Evolutionary conservation across 2,113 vertebrate genomes (phyloP).

Genomic region (Phalacrocorax aristotelis): DNA sequence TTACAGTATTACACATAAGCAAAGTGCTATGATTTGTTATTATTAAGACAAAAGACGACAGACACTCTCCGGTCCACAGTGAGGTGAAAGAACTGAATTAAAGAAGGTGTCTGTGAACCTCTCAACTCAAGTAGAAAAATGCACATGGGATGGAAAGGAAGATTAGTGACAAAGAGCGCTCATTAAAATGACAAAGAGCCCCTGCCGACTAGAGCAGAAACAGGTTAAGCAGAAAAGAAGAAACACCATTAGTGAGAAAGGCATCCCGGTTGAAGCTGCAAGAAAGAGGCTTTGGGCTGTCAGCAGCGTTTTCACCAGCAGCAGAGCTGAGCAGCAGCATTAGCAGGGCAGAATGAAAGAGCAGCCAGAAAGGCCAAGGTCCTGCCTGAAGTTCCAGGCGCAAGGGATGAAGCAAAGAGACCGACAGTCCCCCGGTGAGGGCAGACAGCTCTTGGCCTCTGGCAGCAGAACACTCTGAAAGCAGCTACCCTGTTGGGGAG

Average conservation of each 20-base stretch:
- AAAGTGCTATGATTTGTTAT: background rate
- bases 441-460: background rate
- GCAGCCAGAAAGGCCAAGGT: background rate
- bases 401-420: background rate
- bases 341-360: background rate
- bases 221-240: slow-evolving; percentile 21
- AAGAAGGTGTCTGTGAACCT: background rate
- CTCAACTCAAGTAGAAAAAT: slow-evolving; percentile 4
- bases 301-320: background rate
- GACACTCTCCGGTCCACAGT: background rate
- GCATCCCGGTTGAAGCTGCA: background rate
- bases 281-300: background rate
- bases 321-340: background rate
- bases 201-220: background rate
- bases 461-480: background rate
- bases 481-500: background rate
- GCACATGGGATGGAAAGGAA: background rate
- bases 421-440: background rate
- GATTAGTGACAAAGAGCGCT: background rate
- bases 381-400: background rate
- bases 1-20: background rate
- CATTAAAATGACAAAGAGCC: slow-evolving; percentile 31
- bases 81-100: background rate
- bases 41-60: background rate
- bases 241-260: background rate